Base-by-base conservation (phyloP, 2,113 vertebrate species). In the Herpailurus yagouaroundi region DNA sequence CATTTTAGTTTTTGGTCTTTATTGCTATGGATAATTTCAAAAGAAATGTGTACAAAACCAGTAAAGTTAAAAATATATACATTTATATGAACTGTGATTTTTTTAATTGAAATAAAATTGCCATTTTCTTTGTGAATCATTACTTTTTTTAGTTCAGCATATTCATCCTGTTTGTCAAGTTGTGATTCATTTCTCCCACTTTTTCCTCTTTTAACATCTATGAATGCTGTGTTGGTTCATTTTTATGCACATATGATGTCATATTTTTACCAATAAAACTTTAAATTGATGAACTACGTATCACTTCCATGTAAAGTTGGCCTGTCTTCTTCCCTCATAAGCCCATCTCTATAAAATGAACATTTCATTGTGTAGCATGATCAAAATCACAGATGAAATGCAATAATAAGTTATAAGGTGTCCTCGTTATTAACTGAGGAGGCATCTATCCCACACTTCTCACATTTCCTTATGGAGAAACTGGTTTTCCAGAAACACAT, bases 151-250 rank as follows among this genome's bases (percentile, higher is more conserved):
- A 91, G 60, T 87, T 92, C 5, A 48, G 38, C 36, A 89, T 86
- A 85, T 82, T 94, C 71, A 94, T 89, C 45, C n/a, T 74, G 5
- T 91, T 55, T 96, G 86, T 95, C 93, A 89, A 57, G 5, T n/a
- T 74, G 48, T 97, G 96, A 96, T 83, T 98, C 96, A 98, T 68
- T 94, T 97, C 97, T 97, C 91, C 96, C 83, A 98, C 63, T 38
- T 89, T 97, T 96, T 97, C 90, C 57, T 92, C 68, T 96, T 97
- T 97, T 97, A 96, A 96, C 79, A 79, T 90, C 63, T 83, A 45
- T 87, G 73, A 97, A 81, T 5, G 60, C 68, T 73, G 27, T 55
- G 21, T 60, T 73, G 25, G 45, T 66, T 95, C 91, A 94, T 97
- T 97, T 82, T 82, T 79, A 94, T 94, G 48, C 41, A 82, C 3